Evolutionary conservation across 1,140 invertebrate species (phyloP), one percentile per base, ranked within the genome.

Genomic region (Protaetia brevitarsis): DNA sequence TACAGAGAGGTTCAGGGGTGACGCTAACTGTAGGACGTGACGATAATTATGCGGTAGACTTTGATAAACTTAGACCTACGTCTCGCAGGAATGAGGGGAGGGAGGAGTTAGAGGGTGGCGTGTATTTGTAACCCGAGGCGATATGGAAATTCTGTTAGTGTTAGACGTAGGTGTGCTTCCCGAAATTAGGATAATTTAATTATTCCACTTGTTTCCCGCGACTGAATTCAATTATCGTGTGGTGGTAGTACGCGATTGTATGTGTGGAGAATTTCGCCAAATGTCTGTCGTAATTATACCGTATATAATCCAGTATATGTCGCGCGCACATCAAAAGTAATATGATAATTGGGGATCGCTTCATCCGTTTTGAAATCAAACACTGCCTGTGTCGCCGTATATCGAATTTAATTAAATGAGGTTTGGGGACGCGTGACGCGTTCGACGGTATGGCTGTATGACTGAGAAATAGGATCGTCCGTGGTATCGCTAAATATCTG

Each of bases 111-210:
- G 41, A 23, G 19, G 19, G 41, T 51, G 41, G 41, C 26, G 57
- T 59, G 57, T 27, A 19, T 27, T 26, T 27, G 23, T 59, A 59
- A 59, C 57, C 57, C 27, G 26, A 26, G 57, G 57, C 57, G 57
- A 59, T 59, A 59, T 59, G 57, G 57, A 59, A 59, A 59, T 59
- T 31, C 29, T 59, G 57, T 59, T 59, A 59, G 57, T 59, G 13
- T 59, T 29, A n/a, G n/a, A n/a, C n/a, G n/a, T n/a, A 59, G 57
- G 57, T 59, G 57, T 11, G 21, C 21, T 19, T 51, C 41, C 41
- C 10, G 57, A 59, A 59, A 59, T 59, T 59, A 59, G 57, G 29
- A 59, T 59, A 59, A 59, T 59, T 59, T 59, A 59, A 59, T 59
- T 59, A 59, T 59, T 59, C 57, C 26, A 59, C 57, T 59, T 59